phyloP scores from a whole-genome alignment of 2,888 invertebrate species.

The Diachrysia chrysitis region DNA sequence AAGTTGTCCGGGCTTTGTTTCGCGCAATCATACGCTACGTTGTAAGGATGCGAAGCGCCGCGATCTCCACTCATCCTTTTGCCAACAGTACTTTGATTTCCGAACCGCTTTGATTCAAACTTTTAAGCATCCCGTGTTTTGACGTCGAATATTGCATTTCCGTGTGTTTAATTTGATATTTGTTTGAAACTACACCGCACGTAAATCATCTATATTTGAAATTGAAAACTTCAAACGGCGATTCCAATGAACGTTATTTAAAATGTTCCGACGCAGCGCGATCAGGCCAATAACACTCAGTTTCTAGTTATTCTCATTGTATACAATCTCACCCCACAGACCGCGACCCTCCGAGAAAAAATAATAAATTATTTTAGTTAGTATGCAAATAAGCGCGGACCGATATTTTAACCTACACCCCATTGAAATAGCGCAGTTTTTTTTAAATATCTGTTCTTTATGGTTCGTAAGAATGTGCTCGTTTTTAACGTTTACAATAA shows the following conservation, averaged over 20 bases:
- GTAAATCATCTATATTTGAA: constrained; percentile 69
- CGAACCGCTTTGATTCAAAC: constrained; percentile 87
- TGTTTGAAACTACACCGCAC: constrained; percentile 74
- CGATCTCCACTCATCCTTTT: constrained; percentile 78
- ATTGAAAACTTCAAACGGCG: constrained; percentile 69
- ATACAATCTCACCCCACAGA: constrained; percentile 79
- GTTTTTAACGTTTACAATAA: constrained; percentile 52
- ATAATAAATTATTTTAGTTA: constrained; percentile 90
- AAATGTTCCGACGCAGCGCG: constrained; percentile 73
- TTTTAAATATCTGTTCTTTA: constrained; percentile 80
- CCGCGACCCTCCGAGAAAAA: constrained; percentile 86
- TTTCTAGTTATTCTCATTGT: constrained; percentile 86
- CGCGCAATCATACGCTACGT: constrained; percentile 84
- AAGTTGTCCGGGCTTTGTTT: constrained; percentile 83
- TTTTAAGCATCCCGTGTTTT: constrained; percentile 84
- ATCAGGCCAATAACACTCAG: constrained; percentile 87
- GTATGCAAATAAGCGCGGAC: constrained; percentile 88
- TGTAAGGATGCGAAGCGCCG: constrained; percentile 84
- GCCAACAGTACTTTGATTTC: constrained; percentile 85
- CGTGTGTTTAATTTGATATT: constrained; percentile 82
- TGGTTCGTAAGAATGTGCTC: constrained; percentile 76
- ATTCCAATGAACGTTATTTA: constrained; percentile 73
- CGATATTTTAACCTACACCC: constrained; percentile 88
- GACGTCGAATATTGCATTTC: constrained; percentile 86
- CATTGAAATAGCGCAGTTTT: constrained; percentile 81